Base-by-base conservation (phyloP, 23 tunicate species). In the Botrylloides violaceus region DNA sequence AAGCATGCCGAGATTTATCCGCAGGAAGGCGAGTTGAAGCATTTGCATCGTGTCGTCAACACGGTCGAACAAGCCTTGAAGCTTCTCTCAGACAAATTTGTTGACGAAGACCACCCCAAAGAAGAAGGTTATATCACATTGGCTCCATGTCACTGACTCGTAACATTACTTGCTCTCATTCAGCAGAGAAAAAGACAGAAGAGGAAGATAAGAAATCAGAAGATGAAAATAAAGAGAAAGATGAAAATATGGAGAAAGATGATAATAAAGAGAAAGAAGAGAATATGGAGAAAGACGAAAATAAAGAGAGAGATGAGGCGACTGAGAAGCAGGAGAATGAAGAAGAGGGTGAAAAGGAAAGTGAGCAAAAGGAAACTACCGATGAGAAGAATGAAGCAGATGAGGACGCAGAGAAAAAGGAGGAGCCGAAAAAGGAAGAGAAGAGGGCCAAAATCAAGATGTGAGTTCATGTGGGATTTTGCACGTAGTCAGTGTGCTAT, bases 1-100 rank as follows among this genome's bases (percentile, higher is more conserved):
- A 90, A 90, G 58, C 97, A 90, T 71, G 84, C 84, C 31, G 80
- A 89, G 32, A 83, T 90, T 29, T 90, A 83, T 39, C 97, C 97
- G 29, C 82, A 66, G 38, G 92, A 90, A 58, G 87, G 81, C 23
- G 92, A 90, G 63, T 47, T 90, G 33, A 83, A 78, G 49, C 31
- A 79, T 29, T 72, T 90, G 2, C 85, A 90, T 33, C 60, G 74
- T 43, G 68, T 90, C 49, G 97, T 90, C 66, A 80, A 82, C 20
- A 55, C 86, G 34, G 87, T 79, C 28, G 97, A 90, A 66, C 82
- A 78, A 62, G 83, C 92, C 31, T 66, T 90, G 34, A 90, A 90
- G 73, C 79, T 76, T 35, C 64, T 90, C 25, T 90, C 97, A 27
- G 97, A 90, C 61, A 77, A 90, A 58, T 90, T 90, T 66, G 97